Percentiles rank a stretch among this genome's conserved stretches.
Conservation (phyloP, 1,140 invertebrate genomes). For the Tetramorium simillimum region DNA sequence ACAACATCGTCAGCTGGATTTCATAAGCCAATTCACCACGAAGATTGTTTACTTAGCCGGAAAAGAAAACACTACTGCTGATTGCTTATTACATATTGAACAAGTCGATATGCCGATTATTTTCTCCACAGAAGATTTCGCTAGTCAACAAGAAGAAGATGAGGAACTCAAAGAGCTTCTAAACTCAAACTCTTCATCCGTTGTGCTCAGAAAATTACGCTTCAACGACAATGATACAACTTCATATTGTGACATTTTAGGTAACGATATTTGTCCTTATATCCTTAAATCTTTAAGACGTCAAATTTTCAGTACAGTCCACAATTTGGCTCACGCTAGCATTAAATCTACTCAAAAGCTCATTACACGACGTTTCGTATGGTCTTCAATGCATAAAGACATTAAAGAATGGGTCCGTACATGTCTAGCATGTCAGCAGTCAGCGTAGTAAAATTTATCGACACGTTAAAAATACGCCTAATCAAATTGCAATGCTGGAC, state of each 20-base stretch:
- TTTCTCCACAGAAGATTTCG: neutral
- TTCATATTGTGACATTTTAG: neutral
- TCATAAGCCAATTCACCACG: neutral
- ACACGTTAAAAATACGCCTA: neutral
- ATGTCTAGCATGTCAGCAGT: neutral
- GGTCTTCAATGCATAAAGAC: neutral
- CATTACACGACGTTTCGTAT: neutral
- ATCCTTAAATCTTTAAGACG: neutral
- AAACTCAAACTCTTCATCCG: neutral
- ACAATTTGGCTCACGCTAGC: neutral
- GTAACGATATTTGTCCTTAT: neutral
- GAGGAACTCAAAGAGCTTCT: neutral
- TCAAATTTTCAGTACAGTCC: neutral
- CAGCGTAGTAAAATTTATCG: neutral
- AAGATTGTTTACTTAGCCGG: neutral
- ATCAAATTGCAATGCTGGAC: neutral
- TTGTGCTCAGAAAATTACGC: neutral
- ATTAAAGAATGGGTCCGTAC: neutral
- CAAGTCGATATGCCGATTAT: neutral
- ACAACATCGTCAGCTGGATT: neutral
- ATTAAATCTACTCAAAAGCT: neutral
- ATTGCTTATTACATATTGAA: neutral
- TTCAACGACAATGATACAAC: neutral
- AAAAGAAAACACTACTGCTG: neutral
- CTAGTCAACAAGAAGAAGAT: neutral